Evolutionary conservation across 2,888 invertebrate species (phyloP).

Genomic region (Pecten maximus): DNA sequence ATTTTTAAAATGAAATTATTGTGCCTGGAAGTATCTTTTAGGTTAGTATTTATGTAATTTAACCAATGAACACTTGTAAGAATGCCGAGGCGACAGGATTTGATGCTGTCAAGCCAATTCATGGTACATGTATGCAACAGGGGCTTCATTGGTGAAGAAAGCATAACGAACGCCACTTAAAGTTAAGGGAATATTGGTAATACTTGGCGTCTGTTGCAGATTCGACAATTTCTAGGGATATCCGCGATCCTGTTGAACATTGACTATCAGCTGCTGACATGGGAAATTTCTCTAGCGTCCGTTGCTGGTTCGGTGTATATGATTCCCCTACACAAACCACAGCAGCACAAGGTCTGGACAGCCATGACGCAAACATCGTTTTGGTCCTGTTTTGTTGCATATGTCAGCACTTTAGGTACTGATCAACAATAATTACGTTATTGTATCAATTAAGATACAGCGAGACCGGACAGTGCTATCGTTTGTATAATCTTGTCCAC

Average conservation of each 20-base stretch:
- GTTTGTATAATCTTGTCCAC: no score
- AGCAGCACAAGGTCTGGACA: constrained; percentile 23
- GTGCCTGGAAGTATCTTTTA: no score
- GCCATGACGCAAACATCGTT: constrained; percentile 51
- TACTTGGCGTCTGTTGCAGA: not conserved
- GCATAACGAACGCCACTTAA: not conserved
- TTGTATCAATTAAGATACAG: no score
- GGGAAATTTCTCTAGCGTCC: constrained; percentile 62
- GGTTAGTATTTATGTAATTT: no score
- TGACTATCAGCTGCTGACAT: constrained; percentile 58
- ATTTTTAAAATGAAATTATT: no score
- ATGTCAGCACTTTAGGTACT: no score
- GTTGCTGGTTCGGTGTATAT: constrained; percentile 61
- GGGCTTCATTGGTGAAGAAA: not conserved
- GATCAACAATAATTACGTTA: no score
- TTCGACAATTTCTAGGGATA: not conserved
- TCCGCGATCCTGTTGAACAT: constrained; percentile 48
- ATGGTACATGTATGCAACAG: constrained; percentile 47
- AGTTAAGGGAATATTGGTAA: not conserved
- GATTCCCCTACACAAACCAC: constrained; percentile 61
- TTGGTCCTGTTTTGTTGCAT: no score
- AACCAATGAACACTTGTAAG: no score
- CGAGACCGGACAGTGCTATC: no score
- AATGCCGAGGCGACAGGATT: no score
- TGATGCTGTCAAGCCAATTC: no score